These are phyloP conservation scores for Homalodisca vitripennis DNA, from an alignment of 1,140 invertebrate species.

Conservation along the genomic window DNA sequence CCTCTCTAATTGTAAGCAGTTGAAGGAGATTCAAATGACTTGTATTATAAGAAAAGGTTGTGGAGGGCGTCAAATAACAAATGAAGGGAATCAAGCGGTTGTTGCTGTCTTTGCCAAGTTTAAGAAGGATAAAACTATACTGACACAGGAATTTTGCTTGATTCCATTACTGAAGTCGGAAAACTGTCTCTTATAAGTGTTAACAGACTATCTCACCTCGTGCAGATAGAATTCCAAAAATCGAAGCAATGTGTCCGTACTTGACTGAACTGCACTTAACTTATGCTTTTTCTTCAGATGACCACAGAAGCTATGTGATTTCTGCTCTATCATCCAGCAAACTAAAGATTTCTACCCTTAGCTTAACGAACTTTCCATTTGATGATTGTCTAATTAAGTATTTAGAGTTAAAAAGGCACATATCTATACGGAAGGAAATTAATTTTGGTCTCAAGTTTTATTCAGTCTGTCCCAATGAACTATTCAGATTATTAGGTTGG, in stretches of 20 bases:
- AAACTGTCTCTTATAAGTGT: conserved; percentile 5
- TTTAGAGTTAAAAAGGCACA: conserved; percentile 9
- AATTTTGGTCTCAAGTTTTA: not conserved
- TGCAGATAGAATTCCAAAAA: not conserved
- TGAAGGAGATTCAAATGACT: conserved; percentile 15
- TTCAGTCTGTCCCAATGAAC: conserved; percentile 4
- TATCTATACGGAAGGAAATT: not conserved
- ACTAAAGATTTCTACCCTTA: not conserved
- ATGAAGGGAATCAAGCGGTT: conserved; percentile 8
- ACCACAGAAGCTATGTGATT: conserved; percentile 14
- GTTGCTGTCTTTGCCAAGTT: not conserved
- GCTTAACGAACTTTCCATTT: conserved; percentile 17
- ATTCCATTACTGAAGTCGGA: not conserved
- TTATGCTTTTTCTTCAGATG: conserved; percentile 9
- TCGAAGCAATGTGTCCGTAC: not conserved
- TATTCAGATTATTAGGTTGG: not conserved
- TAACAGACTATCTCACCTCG: conserved; percentile 1
- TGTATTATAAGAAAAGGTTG: conserved; percentile 16
- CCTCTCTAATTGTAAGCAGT: not conserved
- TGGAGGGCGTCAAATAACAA: conserved; percentile 10
- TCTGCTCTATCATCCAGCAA: not conserved
- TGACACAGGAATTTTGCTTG: conserved; percentile 9
- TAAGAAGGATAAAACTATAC: not conserved
- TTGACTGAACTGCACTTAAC: conserved; percentile 4
- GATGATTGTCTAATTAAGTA: not conserved